Evolutionary conservation across 92 coral and sea anemone species (phyloP).

Genomic region (Micromussa lordhowensis): DNA sequence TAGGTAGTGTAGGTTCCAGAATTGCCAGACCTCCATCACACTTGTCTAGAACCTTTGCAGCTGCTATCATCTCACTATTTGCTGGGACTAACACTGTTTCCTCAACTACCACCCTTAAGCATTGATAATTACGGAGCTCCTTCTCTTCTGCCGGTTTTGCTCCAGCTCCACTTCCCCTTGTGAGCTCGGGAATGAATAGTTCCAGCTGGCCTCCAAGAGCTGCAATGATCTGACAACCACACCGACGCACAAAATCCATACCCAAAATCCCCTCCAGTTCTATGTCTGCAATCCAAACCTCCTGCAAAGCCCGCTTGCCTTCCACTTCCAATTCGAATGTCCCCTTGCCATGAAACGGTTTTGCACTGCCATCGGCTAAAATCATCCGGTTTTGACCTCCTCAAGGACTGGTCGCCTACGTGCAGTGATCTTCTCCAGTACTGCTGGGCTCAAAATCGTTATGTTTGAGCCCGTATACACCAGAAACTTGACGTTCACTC

Average conservation of each 20-base stretch:
- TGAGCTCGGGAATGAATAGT: not conserved
- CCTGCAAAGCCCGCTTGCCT: not conserved
- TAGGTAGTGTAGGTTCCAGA: not conserved
- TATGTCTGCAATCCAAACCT: conserved; percentile 40
- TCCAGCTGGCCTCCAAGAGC: not conserved
- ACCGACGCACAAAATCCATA: conserved; percentile 8
- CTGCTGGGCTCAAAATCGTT: too few species aligned
- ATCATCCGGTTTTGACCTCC: not conserved
- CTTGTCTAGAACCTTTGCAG: not conserved
- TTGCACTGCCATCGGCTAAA: conserved; percentile 18
- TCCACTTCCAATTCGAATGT: conserved; percentile 4
- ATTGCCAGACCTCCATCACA: not conserved
- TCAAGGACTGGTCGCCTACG: not conserved
- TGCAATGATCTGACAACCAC: conserved; percentile 14
- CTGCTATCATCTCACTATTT: too few species aligned
- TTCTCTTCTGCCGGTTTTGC: not conserved
- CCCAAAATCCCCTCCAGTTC: conserved; percentile 44
- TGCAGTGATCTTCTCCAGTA: too few species aligned
- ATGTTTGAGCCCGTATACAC: not conserved
- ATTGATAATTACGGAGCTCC: too few species aligned
- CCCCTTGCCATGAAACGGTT: conserved; percentile 26
- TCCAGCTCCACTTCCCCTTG: too few species aligned
- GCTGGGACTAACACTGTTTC: too few species aligned
- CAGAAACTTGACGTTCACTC: not conserved
- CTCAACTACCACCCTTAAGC: too few species aligned